Percentiles rank a stretch among this genome's conserved stretches.
Conservation (phyloP, 2,797 vertebrate genomes). For the Oreochromis grahami region DNA sequence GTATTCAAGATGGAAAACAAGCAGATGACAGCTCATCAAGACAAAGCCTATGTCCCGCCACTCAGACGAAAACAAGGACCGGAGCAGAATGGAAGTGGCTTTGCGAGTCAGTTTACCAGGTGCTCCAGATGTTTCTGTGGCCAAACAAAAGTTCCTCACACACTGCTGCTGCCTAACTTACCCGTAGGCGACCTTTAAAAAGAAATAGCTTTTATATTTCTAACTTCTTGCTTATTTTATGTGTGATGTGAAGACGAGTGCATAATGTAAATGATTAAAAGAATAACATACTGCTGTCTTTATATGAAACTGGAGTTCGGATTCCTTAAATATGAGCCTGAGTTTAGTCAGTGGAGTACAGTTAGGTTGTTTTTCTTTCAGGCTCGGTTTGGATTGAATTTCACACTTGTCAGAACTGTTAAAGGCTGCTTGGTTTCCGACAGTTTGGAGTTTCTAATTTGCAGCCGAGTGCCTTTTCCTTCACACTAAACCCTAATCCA, state of each 20-base stretch:
- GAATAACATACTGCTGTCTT: not conserved
- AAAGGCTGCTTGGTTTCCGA: not conserved
- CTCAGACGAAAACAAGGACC: conserved; percentile 78
- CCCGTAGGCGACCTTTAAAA: not conserved
- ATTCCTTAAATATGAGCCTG: not conserved
- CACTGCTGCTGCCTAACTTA: conserved; percentile 4
- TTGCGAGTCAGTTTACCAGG: conserved; percentile 81
- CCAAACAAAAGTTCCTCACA: not conserved
- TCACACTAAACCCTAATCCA: not conserved
- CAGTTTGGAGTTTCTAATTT: not conserved
- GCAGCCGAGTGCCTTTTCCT: not conserved
- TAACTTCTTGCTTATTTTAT: not conserved
- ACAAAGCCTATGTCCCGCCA: conserved; percentile 69
- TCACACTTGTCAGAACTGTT: not conserved
- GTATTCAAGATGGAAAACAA: conserved; percentile 85
- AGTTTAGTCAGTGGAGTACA: not conserved
- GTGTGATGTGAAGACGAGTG: not conserved
- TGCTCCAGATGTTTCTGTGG: conserved; percentile 53
- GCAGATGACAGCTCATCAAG: conserved; percentile 71
- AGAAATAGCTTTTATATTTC: not conserved
- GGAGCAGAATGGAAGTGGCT: conserved; percentile 72
- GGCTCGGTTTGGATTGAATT: not conserved
- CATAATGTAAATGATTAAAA: not conserved
- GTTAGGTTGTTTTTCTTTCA: not conserved
- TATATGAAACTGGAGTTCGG: not conserved